Evolutionary conservation across 1,140 invertebrate species (phyloP).

Genomic region (Diorhabda sublineata): DNA sequence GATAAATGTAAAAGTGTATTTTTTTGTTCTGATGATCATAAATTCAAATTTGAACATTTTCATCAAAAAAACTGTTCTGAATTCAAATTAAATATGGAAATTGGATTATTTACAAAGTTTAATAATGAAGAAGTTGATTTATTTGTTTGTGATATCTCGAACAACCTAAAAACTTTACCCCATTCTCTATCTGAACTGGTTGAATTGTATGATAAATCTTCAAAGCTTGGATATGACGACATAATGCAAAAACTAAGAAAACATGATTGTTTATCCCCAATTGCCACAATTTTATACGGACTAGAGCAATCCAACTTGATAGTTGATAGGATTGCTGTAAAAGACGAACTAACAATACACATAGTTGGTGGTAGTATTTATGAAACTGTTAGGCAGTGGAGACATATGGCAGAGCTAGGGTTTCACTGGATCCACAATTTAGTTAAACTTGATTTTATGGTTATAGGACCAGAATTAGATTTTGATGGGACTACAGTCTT

Average conservation of each 20-base stretch:
- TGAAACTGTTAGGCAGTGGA: slow-evolving; percentile 37
- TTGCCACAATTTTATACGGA: slow-evolving; percentile 36
- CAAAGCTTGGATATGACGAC: neutral
- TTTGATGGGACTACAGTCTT: slow-evolving; percentile 19
- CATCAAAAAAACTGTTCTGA: slow-evolving; percentile 35
- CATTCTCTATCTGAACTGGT: slow-evolving; percentile 4
- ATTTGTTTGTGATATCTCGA: neutral
- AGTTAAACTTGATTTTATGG: slow-evolving; percentile 28
- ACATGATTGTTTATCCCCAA: slow-evolving; percentile 27
- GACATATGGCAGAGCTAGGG: slow-evolving; percentile 33
- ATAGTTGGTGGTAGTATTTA: slow-evolving; percentile 38
- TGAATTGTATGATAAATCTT: slow-evolving; percentile 4
- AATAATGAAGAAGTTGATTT: neutral
- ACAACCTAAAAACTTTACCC: neutral
- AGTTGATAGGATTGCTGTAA: slow-evolving; percentile 18
- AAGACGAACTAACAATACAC: slow-evolving; percentile 36
- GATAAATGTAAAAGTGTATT: slow-evolving; percentile 34
- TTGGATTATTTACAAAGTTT: slow-evolving; percentile 4
- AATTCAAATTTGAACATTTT: slow-evolving; percentile 25
- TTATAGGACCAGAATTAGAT: slow-evolving; percentile 40
- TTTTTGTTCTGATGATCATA: slow-evolving; percentile 40
- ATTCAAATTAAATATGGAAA: slow-evolving; percentile 35
- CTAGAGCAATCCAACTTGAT: slow-evolving; percentile 30
- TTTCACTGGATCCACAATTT: slow-evolving; percentile 39
- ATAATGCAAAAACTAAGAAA: slow-evolving; percentile 9